Base-by-base conservation (phyloP, 2,797 vertebrate species). In the Heliangelus exortis region DNA sequence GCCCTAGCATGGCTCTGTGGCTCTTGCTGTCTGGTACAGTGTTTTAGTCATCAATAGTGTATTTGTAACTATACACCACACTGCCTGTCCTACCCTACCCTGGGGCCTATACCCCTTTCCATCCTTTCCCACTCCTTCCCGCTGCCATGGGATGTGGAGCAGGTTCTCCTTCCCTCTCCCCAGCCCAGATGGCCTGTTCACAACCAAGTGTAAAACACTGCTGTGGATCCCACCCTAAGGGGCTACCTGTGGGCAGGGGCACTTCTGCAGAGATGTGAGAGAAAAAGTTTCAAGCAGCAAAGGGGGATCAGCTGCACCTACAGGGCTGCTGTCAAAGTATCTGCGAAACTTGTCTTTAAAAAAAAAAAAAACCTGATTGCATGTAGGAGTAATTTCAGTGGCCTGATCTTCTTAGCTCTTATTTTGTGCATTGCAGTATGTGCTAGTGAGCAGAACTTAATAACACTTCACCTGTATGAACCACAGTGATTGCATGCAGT, bases 371-470 rank as follows among this genome's bases (percentile, higher is more conserved):
- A 18, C 79, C 45, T 71, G 78, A 71, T 26, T 79, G 61, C 33
- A 34, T 2, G 15, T 20, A 73, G 53, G 77, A 84, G 68, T 76
- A 69, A 92, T 92, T 94, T 67, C 61, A 71, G 63, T 48, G 57
- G 36, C 36, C 65, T 68, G 57, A n/a, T 23, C 41, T 90, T 69
- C 80, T 79, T 74, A 50, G 71, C 65, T 92, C 31, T 86, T 81
- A 63, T 69, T 92, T 86, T 83, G 59, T 68, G 31, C 59, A 67
- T 63, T 88, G 74, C 8, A 5, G 34, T 25, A 57, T n/a, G 80
- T 90, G 87, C 92, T 81, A 82, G 71, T 61, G 81, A 91, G 81
- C 88, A 92, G 86, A 92, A 90, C 86, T 95, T 94, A 89, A 90
- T 93, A 91, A 83, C 47, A 90, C 57, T 93, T 94, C 93, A 96